Evolutionary conservation across 2,797 vertebrate species (phyloP).

Genomic region (Cynodonichthys magdalenae): DNA sequence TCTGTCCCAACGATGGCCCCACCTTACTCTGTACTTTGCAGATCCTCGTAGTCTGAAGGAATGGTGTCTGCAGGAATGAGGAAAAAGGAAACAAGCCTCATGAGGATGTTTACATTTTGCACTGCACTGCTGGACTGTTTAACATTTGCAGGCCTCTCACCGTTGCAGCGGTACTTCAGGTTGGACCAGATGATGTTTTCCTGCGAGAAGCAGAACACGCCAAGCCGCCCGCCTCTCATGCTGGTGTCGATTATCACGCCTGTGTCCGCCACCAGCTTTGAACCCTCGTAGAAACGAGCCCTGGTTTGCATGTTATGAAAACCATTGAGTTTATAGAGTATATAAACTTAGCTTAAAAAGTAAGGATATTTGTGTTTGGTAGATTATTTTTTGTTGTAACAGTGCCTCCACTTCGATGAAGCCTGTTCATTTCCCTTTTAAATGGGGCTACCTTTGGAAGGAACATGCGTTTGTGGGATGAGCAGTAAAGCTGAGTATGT

Average conservation of each 20-base stretch:
- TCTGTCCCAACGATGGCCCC: not conserved
- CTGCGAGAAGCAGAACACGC: conserved; percentile 99
- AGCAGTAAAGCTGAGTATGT: no score
- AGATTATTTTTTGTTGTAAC: no score
- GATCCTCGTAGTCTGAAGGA: conserved; percentile 90
- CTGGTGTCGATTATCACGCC: conserved; percentile 93
- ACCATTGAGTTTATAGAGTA: not conserved
- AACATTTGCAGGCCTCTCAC: conserved; percentile 74
- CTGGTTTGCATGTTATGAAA: conserved; percentile 67
- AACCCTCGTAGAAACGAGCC: conserved; percentile 94
- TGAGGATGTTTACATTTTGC: not conserved
- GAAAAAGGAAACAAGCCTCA: not conserved
- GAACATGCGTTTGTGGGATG: no score
- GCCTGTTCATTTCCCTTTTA: no score
- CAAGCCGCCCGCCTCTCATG: conserved; percentile 96
- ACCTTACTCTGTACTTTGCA: conserved; percentile 69
- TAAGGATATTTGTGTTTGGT: no score
- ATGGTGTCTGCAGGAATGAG: conserved; percentile 88
- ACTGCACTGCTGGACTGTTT: not conserved
- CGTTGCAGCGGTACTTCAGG: conserved; percentile 97
- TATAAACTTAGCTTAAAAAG: no score
- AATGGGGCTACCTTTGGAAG: no score
- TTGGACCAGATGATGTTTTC: conserved; percentile 99
- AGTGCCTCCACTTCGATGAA: no score
- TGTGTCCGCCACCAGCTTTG: conserved; percentile 92